Conservation (phyloP, 2,888 invertebrate species). For the Leptinotarsa rubiginosa region DNA sequence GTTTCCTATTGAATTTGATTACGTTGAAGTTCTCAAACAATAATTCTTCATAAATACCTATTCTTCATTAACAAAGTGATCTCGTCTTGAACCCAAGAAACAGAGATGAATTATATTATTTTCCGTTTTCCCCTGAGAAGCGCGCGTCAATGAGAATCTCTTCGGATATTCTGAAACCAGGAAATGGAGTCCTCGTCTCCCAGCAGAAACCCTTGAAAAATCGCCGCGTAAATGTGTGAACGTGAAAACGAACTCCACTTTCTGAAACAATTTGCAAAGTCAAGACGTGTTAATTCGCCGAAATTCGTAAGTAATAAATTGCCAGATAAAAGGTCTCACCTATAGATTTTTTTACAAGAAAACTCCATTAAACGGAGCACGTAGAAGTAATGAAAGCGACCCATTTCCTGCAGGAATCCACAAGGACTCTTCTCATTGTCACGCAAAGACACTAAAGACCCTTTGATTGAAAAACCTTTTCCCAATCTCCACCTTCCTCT, state of each 20-base stretch:
- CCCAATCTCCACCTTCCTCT: constrained; percentile 61
- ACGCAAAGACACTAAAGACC: constrained; percentile 66
- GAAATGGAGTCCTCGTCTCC: constrained; percentile 11
- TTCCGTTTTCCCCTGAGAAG: background rate
- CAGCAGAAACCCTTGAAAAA: constrained; percentile 1
- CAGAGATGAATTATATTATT: background rate
- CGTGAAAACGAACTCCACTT: constrained; percentile 32
- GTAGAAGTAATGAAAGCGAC: constrained; percentile 66
- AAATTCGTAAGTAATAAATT: constrained; percentile 60
- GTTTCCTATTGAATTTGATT: too few relatives aligned
- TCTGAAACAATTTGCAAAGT: constrained; percentile 51
- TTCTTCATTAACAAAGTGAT: too few relatives aligned
- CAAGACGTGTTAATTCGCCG: constrained; percentile 54
- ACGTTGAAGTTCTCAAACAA: too few relatives aligned
- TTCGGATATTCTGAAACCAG: constrained; percentile 2
- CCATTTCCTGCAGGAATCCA: constrained; percentile 61
- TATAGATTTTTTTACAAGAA: constrained; percentile 66
- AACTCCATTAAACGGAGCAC: constrained; percentile 67
- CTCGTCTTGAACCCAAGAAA: background rate
- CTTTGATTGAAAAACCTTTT: constrained; percentile 65
- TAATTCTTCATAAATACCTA: too few relatives aligned
- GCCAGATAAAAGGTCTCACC: constrained; percentile 65
- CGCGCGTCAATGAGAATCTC: background rate
- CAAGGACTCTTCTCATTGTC: constrained; percentile 60
- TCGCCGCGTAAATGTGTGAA: constrained; percentile 18